A percentile compares a stretch with the other conserved stretches of the same genome.
These are phyloP conservation scores for Diorhabda elongata DNA, from an alignment of 1,140 invertebrate genomes.

Conservation along the genomic window DNA sequence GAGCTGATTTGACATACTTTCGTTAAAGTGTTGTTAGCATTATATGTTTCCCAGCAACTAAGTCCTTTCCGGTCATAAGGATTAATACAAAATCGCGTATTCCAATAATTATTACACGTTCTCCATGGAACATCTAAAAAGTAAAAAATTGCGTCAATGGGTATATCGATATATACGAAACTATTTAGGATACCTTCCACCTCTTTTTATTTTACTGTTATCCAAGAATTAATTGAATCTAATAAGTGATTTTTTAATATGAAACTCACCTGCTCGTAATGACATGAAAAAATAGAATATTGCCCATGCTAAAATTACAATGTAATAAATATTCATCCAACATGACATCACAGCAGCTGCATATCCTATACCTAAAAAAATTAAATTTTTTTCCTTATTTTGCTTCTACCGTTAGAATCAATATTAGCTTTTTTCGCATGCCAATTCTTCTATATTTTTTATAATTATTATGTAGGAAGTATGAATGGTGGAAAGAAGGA, in stretches of 20 bases:
- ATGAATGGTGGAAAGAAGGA: no score
- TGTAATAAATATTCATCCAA: constrained; percentile 99
- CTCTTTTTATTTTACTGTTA: no score
- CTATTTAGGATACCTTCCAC: no score
- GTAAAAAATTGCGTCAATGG: not conserved
- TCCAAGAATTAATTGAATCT: no score
- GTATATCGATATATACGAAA: no score
- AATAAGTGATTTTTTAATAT: no score
- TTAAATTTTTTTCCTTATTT: no score
- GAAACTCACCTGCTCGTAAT: constrained; percentile 48
- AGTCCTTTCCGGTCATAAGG: constrained; percentile 71
- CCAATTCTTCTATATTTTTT: no score
- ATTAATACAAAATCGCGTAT: constrained; percentile 77
- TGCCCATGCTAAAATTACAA: constrained; percentile 97
- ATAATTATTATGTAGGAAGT: no score
- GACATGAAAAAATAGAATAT: constrained; percentile 97
- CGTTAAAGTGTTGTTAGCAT: constrained; percentile 52
- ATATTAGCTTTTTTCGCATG: no score
- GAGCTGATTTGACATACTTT: constrained; percentile 67
- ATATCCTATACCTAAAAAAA: constrained; percentile 85
- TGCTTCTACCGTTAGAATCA: no score
- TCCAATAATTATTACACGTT: constrained; percentile 91
- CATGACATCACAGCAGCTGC: constrained; percentile 97
- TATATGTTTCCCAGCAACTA: constrained; percentile 62
- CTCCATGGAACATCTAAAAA: constrained; percentile 88